Conservation (phyloP, 1,140 invertebrate species). For the Bombus balteatus region DNA sequence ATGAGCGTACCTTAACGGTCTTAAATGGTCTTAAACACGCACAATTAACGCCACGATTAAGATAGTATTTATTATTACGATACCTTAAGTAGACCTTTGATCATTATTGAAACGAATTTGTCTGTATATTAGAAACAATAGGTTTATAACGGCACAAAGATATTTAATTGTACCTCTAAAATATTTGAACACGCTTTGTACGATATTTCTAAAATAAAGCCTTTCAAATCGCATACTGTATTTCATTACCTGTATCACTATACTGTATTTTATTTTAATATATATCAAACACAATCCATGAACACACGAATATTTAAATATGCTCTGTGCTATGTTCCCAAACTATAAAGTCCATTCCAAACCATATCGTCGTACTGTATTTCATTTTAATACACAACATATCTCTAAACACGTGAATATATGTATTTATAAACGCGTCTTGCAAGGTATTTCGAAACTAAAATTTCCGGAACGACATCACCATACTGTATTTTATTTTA, state of each 20-base stretch:
- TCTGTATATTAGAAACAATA: neutral
- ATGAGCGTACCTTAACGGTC: neutral
- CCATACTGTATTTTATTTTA: too few species aligned
- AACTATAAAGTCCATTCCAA: too few species aligned
- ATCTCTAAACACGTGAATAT: too few species aligned
- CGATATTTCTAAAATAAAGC: constrained; percentile 26
- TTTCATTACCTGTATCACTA: neutral
- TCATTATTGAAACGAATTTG: constrained; percentile 13
- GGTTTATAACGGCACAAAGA: neutral
- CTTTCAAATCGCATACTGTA: neutral
- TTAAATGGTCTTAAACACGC: neutral
- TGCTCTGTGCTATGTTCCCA: too few species aligned
- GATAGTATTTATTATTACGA: constrained; percentile 41
- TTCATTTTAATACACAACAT: too few species aligned
- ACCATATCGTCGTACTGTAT: too few species aligned
- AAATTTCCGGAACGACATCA: too few species aligned
- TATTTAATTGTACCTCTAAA: neutral
- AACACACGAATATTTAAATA: too few species aligned
- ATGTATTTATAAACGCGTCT: too few species aligned
- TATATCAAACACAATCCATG: too few species aligned
- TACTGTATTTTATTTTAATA: neutral
- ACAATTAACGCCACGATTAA: neutral
- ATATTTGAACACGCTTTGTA: neutral
- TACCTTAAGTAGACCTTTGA: neutral
- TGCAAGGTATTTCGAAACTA: too few species aligned